These are phyloP conservation scores for Erpobdella octoculata DNA, from an alignment of 2,888 invertebrate species.

Conservation along the genomic window DNA sequence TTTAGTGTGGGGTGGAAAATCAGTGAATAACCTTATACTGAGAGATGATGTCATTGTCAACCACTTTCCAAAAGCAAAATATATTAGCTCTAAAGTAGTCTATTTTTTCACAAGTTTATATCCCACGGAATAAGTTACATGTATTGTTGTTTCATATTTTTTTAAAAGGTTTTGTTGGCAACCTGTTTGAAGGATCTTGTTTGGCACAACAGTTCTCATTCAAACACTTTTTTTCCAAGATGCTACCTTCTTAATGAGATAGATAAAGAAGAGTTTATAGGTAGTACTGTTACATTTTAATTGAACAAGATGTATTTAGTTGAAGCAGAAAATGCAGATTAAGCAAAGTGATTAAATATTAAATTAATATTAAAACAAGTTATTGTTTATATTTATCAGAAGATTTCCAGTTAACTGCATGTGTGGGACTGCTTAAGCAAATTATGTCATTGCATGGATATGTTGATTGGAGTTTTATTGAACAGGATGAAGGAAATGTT, in stretches of 20 bases:
- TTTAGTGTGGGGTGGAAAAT: conserved; percentile 39
- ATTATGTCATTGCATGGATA: conserved; percentile 29
- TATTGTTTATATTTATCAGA: conserved; percentile 32
- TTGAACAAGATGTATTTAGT: not conserved
- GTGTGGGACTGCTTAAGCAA: conserved; percentile 36
- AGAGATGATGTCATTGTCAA: conserved; percentile 38
- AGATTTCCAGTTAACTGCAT: conserved; percentile 38
- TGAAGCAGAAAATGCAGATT: not conserved
- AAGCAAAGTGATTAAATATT: not conserved
- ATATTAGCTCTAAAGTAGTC: conserved; percentile 39
- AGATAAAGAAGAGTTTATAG: conserved; percentile 37
- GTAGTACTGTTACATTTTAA: conserved; percentile 22
- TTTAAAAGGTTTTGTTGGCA: conserved; percentile 32
- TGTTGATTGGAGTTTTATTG: too few species aligned
- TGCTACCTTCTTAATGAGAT: conserved; percentile 38
- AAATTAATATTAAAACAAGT: not conserved
- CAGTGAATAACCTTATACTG: conserved; percentile 35
- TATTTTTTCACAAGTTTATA: not conserved
- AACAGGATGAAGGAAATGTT: too few species aligned
- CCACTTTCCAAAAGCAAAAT: conserved; percentile 38
- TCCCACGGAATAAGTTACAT: not conserved
- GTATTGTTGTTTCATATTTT: not conserved
- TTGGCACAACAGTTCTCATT: conserved; percentile 35
- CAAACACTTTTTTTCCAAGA: conserved; percentile 36
- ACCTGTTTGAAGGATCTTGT: conserved; percentile 36